A percentile compares a stretch with the other conserved stretches of the same genome.
These are phyloP conservation scores for Eleginops maclovinus DNA, from an alignment of 2,113 vertebrate species.

Conservation along the genomic window DNA sequence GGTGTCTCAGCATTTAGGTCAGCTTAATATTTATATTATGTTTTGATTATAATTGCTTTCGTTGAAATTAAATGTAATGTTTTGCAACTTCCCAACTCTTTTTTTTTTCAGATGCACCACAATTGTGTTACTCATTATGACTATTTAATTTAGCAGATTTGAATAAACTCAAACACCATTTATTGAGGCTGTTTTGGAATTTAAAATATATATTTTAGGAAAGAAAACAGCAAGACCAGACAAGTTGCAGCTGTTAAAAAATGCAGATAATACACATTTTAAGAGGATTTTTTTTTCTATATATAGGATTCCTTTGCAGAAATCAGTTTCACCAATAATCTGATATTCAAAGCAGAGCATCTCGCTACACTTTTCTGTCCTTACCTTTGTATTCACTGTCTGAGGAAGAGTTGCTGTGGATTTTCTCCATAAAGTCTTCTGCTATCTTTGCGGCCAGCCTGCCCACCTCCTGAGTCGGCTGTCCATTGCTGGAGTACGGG, in stretches of 20 bases:
- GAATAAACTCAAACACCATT: not conserved
- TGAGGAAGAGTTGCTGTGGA: constrained; percentile 91
- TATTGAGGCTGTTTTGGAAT: not conserved
- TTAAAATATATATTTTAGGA: too few species aligned
- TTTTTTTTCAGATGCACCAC: not conserved
- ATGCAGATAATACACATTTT: not conserved
- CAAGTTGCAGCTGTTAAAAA: not conserved
- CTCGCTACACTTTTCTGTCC: not conserved
- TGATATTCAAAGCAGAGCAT: not conserved
- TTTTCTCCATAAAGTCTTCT: constrained; percentile 95
- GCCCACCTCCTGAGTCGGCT: constrained; percentile 89
- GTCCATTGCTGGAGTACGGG: constrained; percentile 95
- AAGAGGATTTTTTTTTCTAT: not conserved
- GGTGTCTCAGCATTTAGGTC: not conserved
- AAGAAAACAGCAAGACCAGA: not conserved
- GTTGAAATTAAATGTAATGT: not conserved
- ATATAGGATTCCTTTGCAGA: not conserved
- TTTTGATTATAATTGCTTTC: not conserved
- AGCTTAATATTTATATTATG: not conserved
- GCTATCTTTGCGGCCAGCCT: constrained; percentile 88
- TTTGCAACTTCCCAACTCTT: not conserved
- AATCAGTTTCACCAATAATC: not conserved
- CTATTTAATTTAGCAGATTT: not conserved
- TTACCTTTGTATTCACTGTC: constrained; percentile 99
- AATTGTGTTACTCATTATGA: not conserved